Conservation (phyloP, 2,888 invertebrate genomes). For the Lasioglossum vierecki region DNA sequence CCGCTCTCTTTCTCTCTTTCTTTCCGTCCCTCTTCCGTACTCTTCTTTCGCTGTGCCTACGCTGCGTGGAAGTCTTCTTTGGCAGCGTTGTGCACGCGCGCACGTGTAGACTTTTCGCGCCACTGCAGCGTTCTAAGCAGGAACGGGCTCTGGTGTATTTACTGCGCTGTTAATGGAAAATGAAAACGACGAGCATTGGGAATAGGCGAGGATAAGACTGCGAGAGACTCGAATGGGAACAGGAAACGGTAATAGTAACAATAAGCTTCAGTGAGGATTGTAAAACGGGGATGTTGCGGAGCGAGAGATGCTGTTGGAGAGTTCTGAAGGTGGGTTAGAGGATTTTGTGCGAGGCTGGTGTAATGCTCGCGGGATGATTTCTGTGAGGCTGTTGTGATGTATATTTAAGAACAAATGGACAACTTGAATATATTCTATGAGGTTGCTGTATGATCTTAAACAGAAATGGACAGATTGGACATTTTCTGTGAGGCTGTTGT, state of each 20-base stretch:
- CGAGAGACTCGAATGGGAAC: background rate
- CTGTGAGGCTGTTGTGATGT: too few species aligned
- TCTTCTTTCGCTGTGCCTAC: slow-evolving; percentile 13
- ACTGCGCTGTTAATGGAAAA: slow-evolving; percentile 21
- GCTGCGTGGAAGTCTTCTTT: background rate
- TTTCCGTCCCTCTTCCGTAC: background rate
- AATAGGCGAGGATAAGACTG: background rate
- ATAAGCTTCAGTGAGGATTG: background rate
- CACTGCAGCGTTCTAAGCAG: background rate
- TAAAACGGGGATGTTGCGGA: background rate
- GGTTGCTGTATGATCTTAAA: too few species aligned
- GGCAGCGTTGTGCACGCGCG: slow-evolving; percentile 13
- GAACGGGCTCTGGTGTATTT: slow-evolving; percentile 6
- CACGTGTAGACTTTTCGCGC: slow-evolving; percentile 57
- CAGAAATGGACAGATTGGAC: too few species aligned
- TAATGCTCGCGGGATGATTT: too few species aligned
- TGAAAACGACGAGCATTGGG: background rate
- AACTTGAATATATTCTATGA: too few species aligned
- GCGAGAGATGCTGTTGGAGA: background rate
- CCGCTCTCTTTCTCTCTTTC: slow-evolving; percentile 34
- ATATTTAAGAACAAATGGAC: too few species aligned
- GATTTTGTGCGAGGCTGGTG: too few species aligned
- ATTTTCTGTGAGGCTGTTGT: too few species aligned
- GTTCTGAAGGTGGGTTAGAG: background rate
- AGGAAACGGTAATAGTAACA: background rate